Percentiles rank a stretch among this genome's conserved stretches.
Evolutionary conservation across 2,888 invertebrate genomes (phyloP).

Genomic region (Tinea semifulvella): DNA sequence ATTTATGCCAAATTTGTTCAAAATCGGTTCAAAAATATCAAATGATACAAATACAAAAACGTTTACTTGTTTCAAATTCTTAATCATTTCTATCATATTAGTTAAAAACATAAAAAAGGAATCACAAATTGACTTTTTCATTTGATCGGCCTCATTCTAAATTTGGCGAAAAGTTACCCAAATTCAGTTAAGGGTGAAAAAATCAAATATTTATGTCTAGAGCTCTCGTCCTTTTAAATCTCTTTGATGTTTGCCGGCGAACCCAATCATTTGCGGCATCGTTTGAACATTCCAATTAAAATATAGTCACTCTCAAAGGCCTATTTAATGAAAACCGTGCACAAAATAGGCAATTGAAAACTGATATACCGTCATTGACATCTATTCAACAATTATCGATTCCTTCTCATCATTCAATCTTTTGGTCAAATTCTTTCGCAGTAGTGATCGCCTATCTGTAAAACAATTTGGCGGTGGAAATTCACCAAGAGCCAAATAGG

Average conservation of each 20-base stretch:
- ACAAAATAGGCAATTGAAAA: slow-evolving; percentile 8
- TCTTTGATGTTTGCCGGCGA: slow-evolving; percentile 12
- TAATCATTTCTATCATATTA: no score
- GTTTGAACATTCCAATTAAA: slow-evolving; percentile 16
- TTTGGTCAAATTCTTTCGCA: no score
- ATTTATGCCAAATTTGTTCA: no score
- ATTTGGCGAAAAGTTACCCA: neutral
- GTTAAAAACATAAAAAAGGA: neutral
- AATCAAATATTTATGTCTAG: slow-evolving; percentile 4
- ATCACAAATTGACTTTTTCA: neutral
- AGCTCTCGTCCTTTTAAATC: neutral
- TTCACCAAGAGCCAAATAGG: no score
- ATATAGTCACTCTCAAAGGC: slow-evolving; percentile 7
- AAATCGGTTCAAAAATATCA: no score
- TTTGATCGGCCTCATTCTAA: neutral
- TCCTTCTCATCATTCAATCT: no score
- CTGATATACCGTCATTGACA: no score
- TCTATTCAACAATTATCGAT: no score
- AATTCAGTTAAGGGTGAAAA: slow-evolving; percentile 4
- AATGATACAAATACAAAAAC: no score
- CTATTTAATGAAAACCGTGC: neutral
- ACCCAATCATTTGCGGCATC: slow-evolving; percentile 12
- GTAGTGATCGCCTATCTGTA: no score
- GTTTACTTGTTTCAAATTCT: no score
- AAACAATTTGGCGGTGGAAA: no score